These are phyloP conservation scores for Ispidina picta DNA, from an alignment of 2,797 vertebrate species.

Conservation along the genomic window DNA sequence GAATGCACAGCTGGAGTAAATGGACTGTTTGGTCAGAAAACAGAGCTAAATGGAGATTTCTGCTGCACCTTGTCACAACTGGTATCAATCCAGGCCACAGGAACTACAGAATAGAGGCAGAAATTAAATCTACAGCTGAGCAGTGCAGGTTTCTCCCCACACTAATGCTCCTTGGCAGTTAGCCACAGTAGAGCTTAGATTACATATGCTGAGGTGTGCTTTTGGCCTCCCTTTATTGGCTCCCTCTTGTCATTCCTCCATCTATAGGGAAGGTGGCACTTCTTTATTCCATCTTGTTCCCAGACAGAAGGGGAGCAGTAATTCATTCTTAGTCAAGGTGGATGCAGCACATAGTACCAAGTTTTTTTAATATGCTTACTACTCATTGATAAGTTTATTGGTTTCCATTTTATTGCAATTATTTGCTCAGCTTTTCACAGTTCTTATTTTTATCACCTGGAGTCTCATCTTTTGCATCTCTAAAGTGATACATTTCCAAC, in stretches of 20 bases:
- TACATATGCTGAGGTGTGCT: neutral
- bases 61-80: neutral
- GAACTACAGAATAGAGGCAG: neutral
- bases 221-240: neutral
- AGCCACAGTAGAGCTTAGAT: neutral
- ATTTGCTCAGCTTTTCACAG: neutral
- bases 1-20: neutral
- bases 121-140: neutral
- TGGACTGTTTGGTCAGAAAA: neutral
- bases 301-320: neutral
- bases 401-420: neutral
- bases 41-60: neutral
- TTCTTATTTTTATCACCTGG: neutral
- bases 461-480: neutral
- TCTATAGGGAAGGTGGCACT: neutral
- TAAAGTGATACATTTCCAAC: neutral
- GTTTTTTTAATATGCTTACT: neutral
- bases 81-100: neutral
- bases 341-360: neutral
- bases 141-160: neutral
- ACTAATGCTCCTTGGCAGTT: neutral
- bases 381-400: neutral
- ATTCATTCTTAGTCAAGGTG: neutral
- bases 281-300: neutral
- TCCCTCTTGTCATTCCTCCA: neutral